These are phyloP conservation scores for Azemiops feae DNA, from an alignment of 2,113 vertebrate species.

Conservation along the genomic window DNA sequence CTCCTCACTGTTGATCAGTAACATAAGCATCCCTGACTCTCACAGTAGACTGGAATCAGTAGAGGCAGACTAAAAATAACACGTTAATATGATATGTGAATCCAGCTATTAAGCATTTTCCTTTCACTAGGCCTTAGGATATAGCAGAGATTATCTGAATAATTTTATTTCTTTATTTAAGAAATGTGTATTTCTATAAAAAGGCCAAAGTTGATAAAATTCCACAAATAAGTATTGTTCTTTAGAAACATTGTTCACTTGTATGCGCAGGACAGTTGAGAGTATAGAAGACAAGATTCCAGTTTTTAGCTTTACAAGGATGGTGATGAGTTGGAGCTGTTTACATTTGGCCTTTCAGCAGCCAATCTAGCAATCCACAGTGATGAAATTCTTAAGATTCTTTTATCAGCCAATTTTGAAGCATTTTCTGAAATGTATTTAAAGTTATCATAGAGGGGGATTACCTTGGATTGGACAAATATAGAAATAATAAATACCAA, in stretches of 20 bases:
- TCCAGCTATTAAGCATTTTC: too few species aligned
- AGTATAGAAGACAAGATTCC: background rate
- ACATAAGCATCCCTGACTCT: background rate
- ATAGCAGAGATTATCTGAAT: too few species aligned
- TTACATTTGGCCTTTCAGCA: background rate
- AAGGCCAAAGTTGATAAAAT: background rate
- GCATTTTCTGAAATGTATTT: background rate
- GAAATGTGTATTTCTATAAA: background rate
- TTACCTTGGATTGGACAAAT: background rate
- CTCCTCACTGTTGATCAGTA: background rate
- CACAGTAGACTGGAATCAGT: background rate
- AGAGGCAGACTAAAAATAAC: background rate
- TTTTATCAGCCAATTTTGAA: background rate
- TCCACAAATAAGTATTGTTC: background rate
- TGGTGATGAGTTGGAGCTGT: background rate
- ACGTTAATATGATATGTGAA: too few species aligned
- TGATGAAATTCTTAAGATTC: background rate
- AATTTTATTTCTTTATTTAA: background rate
- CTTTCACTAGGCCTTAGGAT: too few species aligned
- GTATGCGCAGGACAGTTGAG: background rate
- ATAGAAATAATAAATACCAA: background rate
- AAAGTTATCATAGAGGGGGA: background rate
- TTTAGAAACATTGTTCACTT: background rate
- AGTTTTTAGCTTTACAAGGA: background rate
- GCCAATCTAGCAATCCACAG: background rate